Base-by-base conservation (phyloP, 2,113 vertebrate species). In the Tragulus kanchil region DNA sequence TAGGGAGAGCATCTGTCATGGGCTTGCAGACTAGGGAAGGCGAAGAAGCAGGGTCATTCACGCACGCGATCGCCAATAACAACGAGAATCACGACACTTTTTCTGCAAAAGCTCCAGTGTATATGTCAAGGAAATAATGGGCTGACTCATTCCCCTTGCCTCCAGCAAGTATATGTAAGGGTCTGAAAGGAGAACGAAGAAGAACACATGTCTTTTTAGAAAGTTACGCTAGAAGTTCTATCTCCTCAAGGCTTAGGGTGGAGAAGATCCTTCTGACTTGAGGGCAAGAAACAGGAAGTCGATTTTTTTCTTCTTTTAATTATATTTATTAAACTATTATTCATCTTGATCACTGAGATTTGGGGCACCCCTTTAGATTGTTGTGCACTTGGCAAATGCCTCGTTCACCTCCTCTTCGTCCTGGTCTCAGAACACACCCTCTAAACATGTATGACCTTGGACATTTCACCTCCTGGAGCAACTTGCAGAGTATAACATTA, bases 141-240 rank as follows among this genome's bases (percentile, higher is more conserved):
- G 36, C 15, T 25, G 59, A 11, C 56, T 64, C 1, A 5, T 25
- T 25, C n/a, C 36, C 45, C 54, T 69, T 4, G 0, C 16, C 28
- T 15, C 7, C 13, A 0, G n/a, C 62, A 75, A 19, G 26, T 8
- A 16, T 9, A 13, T 0, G 1, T 2, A 21, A 58, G 2, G 25
- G 25, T n/a, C 75, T n/a, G 59, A 64, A 73, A 45, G 42, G 11
- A 73, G 11, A 45, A 2, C 75, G 5, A 13, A 16, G 5, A 25
- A 14, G 79, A n/a, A 3, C 2, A 12, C 26, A 15, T 26, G 21
- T 56, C 59, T 36, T 26, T 77, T 3, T n/a, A 42, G 79, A 45
- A 62, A 14, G 25, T 31, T 19, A 13, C 8, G 0, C 65, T 31
- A 1, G 15, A 82, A 11, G 67, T 17, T 77, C 73, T n/a, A 5